phyloP scores from a whole-genome alignment of 2,113 vertebrate genomes.

The Myiagra hebetior region DNA sequence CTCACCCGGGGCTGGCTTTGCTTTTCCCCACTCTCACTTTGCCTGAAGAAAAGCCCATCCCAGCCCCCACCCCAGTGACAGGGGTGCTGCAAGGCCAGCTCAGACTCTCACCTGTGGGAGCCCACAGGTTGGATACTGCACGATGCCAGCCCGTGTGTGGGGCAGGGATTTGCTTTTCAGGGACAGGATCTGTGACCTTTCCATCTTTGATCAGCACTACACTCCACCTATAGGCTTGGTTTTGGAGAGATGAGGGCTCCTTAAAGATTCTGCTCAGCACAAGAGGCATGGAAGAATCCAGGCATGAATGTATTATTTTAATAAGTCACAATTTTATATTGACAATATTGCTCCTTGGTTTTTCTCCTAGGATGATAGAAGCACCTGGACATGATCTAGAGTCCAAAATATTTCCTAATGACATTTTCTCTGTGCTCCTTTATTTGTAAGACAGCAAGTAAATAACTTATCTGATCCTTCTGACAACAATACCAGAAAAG shows the following conservation, averaged over 20 bases:
- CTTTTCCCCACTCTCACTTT: not conserved
- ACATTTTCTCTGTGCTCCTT: not conserved
- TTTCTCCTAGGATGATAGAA: not conserved
- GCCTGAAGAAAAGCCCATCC: accelerated
- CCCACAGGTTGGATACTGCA: not conserved
- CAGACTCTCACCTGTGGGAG: not conserved
- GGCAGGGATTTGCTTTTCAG: not conserved
- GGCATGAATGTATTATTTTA: not conserved
- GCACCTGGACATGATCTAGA: not conserved
- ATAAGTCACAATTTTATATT: not conserved
- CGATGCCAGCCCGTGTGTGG: accelerated
- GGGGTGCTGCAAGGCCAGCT: not conserved
- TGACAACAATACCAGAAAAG: not conserved
- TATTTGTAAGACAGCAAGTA: conserved; percentile 22
- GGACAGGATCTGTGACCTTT: not conserved
- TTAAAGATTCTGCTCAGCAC: not conserved
- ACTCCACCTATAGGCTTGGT: accelerated
- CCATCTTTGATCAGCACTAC: accelerated
- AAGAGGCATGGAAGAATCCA: not conserved
- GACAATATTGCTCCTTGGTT: not conserved
- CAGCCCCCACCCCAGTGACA: accelerated
- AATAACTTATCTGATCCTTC: conserved; percentile 12
- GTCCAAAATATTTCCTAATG: not conserved
- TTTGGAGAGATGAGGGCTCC: not conserved
- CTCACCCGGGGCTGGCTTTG: accelerated